phyloP scores from a whole-genome alignment of 2,113 vertebrate genomes.

The Narcine bancroftii region DNA sequence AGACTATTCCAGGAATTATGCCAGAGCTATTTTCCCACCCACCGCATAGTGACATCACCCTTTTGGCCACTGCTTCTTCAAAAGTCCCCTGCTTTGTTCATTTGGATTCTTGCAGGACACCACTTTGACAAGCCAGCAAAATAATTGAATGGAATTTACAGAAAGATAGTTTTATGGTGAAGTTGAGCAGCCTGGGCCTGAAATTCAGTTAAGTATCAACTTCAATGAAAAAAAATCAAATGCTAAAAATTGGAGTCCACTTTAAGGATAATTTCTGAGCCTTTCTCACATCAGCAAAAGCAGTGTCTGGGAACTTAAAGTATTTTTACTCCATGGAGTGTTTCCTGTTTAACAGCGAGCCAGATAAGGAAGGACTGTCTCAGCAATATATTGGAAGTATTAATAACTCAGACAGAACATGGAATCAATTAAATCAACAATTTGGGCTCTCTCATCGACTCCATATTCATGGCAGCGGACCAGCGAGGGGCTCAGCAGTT shows the following conservation, averaged over 20 bases:
- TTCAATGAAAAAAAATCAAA: not conserved
- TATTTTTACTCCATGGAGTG: not conserved
- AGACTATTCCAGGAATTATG: not conserved
- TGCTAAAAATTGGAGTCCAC: not conserved
- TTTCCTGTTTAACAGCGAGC: conserved; percentile 18
- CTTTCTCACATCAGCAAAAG: not conserved
- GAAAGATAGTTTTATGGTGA: not conserved
- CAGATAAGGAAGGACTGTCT: conserved; percentile 10
- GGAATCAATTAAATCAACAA: not conserved
- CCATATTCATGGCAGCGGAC: too few species aligned
- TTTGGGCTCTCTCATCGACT: not conserved
- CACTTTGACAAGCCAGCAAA: not conserved
- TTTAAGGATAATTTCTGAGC: not conserved
- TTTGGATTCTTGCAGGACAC: not conserved
- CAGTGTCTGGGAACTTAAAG: not conserved
- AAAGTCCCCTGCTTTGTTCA: not conserved
- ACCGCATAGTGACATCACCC: not conserved
- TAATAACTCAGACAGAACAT: not conserved
- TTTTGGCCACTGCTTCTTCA: not conserved
- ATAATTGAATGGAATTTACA: not conserved
- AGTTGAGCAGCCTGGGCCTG: not conserved
- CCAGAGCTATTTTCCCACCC: conserved; percentile 2
- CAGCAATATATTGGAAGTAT: not conserved
- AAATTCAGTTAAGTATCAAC: not conserved
- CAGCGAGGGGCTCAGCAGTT: too few species aligned